These are phyloP conservation scores for Pyralis farinalis DNA, from an alignment of 2,888 invertebrate species.

Conservation along the genomic window DNA sequence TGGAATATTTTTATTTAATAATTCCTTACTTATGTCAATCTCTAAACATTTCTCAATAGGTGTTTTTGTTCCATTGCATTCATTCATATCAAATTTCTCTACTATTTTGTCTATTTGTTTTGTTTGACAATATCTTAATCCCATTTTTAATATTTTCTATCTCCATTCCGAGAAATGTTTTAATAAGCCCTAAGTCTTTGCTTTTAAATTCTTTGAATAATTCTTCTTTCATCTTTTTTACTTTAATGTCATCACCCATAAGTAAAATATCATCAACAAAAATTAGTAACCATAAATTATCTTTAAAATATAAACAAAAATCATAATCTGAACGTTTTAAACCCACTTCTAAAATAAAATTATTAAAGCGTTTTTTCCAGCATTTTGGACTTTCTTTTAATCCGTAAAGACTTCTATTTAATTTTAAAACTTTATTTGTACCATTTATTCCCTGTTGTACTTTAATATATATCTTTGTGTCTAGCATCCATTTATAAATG, in stretches of 20 bases:
- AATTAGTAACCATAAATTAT: conserved; percentile 1
- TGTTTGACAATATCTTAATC: conserved; percentile 6
- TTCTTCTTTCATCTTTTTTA: neutral
- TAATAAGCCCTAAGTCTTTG: conserved; percentile 1
- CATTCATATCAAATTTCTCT: conserved; percentile 8
- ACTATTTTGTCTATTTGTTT: conserved; percentile 8
- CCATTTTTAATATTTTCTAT: neutral
- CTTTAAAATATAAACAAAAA: conserved; percentile 7
- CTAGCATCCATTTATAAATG: conserved; percentile 16
- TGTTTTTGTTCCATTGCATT: conserved; percentile 5
- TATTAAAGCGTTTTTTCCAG: conserved; percentile 11
- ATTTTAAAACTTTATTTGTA: conserved; percentile 2
- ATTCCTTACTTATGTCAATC: neutral
- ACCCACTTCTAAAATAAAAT: neutral
- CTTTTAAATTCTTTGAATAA: neutral
- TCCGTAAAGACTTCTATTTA: conserved; percentile 14
- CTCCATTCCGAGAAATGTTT: conserved; percentile 8
- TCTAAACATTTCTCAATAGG: conserved; percentile 5
- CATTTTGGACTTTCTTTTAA: conserved; percentile 11
- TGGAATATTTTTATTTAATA: conserved; percentile 3
- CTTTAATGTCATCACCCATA: neutral
- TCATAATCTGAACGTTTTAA: conserved; percentile 9
- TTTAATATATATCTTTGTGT: conserved; percentile 14
- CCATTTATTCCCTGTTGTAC: conserved; percentile 10
- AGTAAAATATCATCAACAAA: conserved; percentile 10